Base-by-base conservation (phyloP, 2,797 vertebrate genomes). In the Periparus ater region DNA sequence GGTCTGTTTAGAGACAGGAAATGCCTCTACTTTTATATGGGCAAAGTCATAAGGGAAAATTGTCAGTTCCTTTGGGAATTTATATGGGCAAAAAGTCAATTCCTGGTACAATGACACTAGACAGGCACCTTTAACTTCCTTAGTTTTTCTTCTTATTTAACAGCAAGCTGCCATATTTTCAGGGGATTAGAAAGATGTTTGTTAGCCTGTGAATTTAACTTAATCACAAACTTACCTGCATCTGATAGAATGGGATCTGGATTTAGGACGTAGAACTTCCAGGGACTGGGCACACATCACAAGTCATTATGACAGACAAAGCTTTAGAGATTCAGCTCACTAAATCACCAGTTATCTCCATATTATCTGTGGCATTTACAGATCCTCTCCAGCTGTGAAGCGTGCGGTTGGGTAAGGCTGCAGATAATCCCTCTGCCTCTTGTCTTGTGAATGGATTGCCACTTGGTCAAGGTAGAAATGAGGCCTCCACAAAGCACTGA, bases 1-100 rank as follows among this genome's bases (percentile, higher is more conserved):
- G 15, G n/a, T 51, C 66, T 61, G 40, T 91, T 93, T 77, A 95
- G 61, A 68, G 36, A 89, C n/a, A 72, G 79, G 62, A 96, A 86
- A 71, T 1, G 13, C 77, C 65, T 81, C 67, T 63, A 50, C 26
- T 71, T 87, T 66, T 66, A 73, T 42, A 58, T 30, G 26, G 18
- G 47, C 47, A 86, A 83, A 88, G 22, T 61, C 66, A n/a, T 53
- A 67, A 4, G 5, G 25, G 27, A 11, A 87, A 72, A 83, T 29
- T 88, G 36, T 66, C 48, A 29, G 13, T 30, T 88, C 53, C 57
- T n/a, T 27, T 4, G 9, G 23, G 29, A 89, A 85, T 85, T 77
- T 63, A 29, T 50, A 26, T 2, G 2, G 36, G 30, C 18, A 91
- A 82, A 87, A 92, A 51, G 25, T 54, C 44, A 85, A 0, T 80